A percentile compares a stretch with the other conserved stretches of the same genome.
Evolutionary conservation across 2,888 invertebrate species (phyloP).

Genomic region (Netelia inedita): DNA sequence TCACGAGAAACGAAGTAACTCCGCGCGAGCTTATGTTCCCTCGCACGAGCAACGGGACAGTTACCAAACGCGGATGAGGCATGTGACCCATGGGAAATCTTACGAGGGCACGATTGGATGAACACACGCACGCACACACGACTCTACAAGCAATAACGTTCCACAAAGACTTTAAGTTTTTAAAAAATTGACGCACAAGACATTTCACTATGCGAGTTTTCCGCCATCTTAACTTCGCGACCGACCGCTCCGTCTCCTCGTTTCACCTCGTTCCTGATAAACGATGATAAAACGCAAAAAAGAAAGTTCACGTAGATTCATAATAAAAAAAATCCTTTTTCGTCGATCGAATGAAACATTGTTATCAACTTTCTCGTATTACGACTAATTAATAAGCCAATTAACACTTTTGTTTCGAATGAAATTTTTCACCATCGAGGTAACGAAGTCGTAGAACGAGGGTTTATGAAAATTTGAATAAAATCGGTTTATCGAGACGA

Average conservation of each 20-base stretch:
- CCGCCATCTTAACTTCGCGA: slow-evolving; percentile 24
- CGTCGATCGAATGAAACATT: neutral
- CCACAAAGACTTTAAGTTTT: slow-evolving; percentile 56
- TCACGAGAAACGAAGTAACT: slow-evolving; percentile 58
- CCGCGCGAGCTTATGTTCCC: slow-evolving; percentile 42
- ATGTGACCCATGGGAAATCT: slow-evolving; percentile 84
- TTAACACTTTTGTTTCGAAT: neutral
- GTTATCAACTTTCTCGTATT: neutral
- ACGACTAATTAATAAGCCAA: too few relatives aligned
- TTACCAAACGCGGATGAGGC: slow-evolving; percentile 79
- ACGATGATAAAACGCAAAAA: neutral
- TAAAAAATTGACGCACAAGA: slow-evolving; percentile 58
- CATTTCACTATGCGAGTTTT: neutral
- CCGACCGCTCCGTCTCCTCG: neutral
- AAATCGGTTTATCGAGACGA: neutral
- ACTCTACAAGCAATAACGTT: slow-evolving; percentile 37
- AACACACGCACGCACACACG: slow-evolving; percentile 51
- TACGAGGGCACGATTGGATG: slow-evolving; percentile 76
- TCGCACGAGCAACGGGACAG: slow-evolving; percentile 71
- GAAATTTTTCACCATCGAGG: neutral
- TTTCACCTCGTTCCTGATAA: neutral
- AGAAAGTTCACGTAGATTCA: neutral
- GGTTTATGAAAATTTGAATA: neutral
- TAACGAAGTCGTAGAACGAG: neutral
- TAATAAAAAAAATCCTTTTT: neutral